Evolutionary conservation across 2,113 vertebrate species (phyloP).

Genomic region (Anoura caudifer): DNA sequence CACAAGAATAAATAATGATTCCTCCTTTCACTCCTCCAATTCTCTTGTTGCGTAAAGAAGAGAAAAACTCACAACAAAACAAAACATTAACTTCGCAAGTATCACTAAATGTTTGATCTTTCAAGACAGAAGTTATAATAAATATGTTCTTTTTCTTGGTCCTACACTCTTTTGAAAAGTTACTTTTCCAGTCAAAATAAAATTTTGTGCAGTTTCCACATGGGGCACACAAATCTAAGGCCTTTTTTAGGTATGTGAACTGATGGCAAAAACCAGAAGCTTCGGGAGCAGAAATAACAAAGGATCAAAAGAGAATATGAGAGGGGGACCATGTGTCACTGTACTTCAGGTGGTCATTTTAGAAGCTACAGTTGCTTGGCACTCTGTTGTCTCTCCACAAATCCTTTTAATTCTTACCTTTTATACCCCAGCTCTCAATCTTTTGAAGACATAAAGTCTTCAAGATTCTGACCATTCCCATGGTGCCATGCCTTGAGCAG

Average conservation of each 20-base stretch:
- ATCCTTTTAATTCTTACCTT: neutral
- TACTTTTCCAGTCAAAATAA: conserved; percentile 39
- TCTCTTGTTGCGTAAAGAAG: conserved; percentile 48
- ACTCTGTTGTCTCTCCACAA: neutral
- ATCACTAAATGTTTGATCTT: conserved; percentile 50
- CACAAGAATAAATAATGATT: conserved; percentile 54
- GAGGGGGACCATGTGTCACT: no score
- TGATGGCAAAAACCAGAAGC: conserved; percentile 45
- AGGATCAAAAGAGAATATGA: neutral
- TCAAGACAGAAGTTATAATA: conserved; percentile 59
- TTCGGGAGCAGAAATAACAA: neutral
- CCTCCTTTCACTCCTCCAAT: neutral
- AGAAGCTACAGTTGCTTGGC: neutral
- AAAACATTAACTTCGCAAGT: conserved; percentile 52
- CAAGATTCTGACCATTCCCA: neutral
- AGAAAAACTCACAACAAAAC: conserved; percentile 46
- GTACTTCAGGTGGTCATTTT: neutral
- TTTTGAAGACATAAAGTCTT: neutral
- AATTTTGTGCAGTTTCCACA: neutral
- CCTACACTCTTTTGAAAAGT: conserved; percentile 37
- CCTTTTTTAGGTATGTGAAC: neutral
- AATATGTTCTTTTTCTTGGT: conserved; percentile 31
- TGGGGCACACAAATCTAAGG: conserved; percentile 12
- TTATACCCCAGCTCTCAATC: neutral
- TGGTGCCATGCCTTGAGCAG: neutral